Percentiles rank a stretch among this genome's conserved stretches.
Conservation (phyloP, 2,888 invertebrate genomes). For the Orchesellides sinensis region DNA sequence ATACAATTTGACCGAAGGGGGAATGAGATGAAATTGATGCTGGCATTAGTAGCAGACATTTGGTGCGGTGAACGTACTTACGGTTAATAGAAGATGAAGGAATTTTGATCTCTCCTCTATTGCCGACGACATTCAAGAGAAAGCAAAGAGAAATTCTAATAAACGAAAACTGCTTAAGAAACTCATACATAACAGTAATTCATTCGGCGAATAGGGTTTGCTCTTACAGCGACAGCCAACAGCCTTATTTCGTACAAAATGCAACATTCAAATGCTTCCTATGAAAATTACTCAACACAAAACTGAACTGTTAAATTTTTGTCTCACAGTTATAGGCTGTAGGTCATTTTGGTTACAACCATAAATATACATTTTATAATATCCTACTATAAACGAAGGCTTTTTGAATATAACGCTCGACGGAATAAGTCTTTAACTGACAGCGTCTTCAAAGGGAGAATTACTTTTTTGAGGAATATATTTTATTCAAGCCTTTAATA, state of each 20-base stretch:
- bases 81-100: conserved; percentile 39
- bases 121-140: conserved; percentile 8
- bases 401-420: neutral
- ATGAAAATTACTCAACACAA: too few species aligned
- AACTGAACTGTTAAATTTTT: too few species aligned
- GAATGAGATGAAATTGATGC: conserved; percentile 27
- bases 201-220: too few species aligned
- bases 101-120: conserved; percentile 31
- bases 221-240: too few species aligned
- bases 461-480: conserved; percentile 30
- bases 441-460: conserved; percentile 12
- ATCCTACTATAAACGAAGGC: neutral
- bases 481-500: conserved; percentile 27
- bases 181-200: too few species aligned
- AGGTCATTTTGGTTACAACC: too few species aligned
- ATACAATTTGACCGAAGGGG: conserved; percentile 43
- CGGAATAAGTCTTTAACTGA: conserved; percentile 13
- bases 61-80: conserved; percentile 4
- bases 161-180: neutral
- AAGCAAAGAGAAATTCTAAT: neutral
- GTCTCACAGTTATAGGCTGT: too few species aligned
- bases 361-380: too few species aligned
- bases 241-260: too few species aligned
- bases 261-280: too few species aligned
- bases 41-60: conserved; percentile 32